Evolutionary conservation across 2,888 invertebrate genomes (phyloP), one percentile per base, ranked within the genome.

Genomic region (Lydus trimaculatus): DNA sequence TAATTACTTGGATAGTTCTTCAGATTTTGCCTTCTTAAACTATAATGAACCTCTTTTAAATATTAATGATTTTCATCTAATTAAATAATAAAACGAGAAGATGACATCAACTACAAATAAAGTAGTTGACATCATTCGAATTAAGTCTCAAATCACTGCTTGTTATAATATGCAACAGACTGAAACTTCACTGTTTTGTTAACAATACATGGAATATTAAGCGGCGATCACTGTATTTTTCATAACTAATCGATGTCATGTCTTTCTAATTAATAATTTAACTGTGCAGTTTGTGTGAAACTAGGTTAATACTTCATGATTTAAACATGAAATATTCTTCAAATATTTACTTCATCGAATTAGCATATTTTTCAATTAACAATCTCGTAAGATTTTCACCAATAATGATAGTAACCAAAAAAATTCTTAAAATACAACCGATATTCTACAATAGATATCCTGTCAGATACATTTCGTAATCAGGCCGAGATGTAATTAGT

Each of bases 401-500:
- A 33, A 3, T 7, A 36, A 15, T 36, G 11, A 48, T 3, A 11
- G n/a, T 20, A 23, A n/a, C n/a, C n/a, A n/a, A n/a, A n/a, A n/a
- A 48, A 23, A 48, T 23, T 48, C 20, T 4, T 20, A 9, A 1
- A 20, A 20, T 48, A 48, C 48, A 23, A 20, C 20, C 48, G 9
- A 0, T 48, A 7, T 48, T 20, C 48, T 9, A 8, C 11, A 52
- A 52, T 52, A 13, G 52, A 2, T 23, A 52, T 43, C 25, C 61
- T 61, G 61, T 61, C 39, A 39, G 33, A 60, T 63, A 63, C 59
- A 66, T 63, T 63, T 60, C 58, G 56, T 17, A 56, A 63, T 36
- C n/a, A 36, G 15, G 52, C 61, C 31, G 56, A 31, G 52, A 62
- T 58, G 65, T 63, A 69, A 69, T 69, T 69, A 65, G 69, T 69